Conservation (phyloP, 2,113 vertebrate genomes). For the chimpanzee (Pan troglodytes) region NHGRI_mPanTro3-v2.1_pri NC_072421.2:126370001-126370500, state of each 20-base stretch:
- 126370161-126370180: constrained; percentile 44
- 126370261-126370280: constrained; percentile 54
- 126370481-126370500: constrained; percentile 40
- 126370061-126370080: not conserved
- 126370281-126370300: constrained; percentile 57
- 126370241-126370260: constrained; percentile 37
- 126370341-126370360: constrained; percentile 75
- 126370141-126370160: constrained; percentile 55
- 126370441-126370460: constrained; percentile 20
- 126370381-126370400: constrained; percentile 70
- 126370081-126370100: not conserved
- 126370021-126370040: constrained; percentile 28
- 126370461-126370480: not conserved
- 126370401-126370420: constrained; percentile 51
- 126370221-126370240: constrained; percentile 60
- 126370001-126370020: not conserved
- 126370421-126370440: constrained; percentile 32
- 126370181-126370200: constrained; percentile 60
- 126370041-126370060: not conserved
- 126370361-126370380: constrained; percentile 61
- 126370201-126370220: not conserved
- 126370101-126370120: constrained; percentile 27
- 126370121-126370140: constrained; percentile 35
- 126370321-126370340: constrained; percentile 78
- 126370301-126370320: constrained; percentile 43